Percentiles rank a stretch among this genome's conserved stretches.
phyloP scores from a whole-genome alignment of 2,888 invertebrate species.

The Formica aserva region DNA sequence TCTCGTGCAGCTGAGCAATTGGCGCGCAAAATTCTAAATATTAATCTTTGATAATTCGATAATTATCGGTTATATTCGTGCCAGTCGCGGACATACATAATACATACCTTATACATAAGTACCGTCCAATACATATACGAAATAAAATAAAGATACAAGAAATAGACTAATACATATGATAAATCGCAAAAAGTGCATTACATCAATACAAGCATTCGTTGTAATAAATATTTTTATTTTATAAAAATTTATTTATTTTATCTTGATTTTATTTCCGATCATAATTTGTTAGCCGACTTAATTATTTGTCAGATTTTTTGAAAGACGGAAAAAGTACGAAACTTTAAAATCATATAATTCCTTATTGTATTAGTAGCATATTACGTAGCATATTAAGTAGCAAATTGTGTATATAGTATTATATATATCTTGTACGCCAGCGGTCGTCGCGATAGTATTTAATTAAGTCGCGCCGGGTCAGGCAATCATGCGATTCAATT shows the following conservation, averaged over 20 bases:
- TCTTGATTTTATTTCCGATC: not conserved
- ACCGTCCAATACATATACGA: not conserved
- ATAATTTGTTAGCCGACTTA: not conserved
- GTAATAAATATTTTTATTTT: not conserved
- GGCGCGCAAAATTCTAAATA: not conserved
- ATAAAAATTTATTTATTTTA: not conserved
- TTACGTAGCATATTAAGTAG: not conserved
- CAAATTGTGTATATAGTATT: not conserved
- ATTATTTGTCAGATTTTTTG: not conserved
- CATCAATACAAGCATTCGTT: not conserved
- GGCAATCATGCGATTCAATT: conserved; percentile 52
- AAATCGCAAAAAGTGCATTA: not conserved
- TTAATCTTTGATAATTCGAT: conserved; percentile 26
- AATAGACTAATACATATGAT: not conserved
- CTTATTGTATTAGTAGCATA: not conserved
- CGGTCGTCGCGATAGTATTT: conserved; percentile 16
- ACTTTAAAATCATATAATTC: not conserved
- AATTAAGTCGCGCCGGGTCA: conserved; percentile 47
- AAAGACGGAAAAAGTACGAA: not conserved
- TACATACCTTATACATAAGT: not conserved
- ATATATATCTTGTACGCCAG: not conserved
- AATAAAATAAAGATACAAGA: not conserved
- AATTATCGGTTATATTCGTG: conserved; percentile 12
- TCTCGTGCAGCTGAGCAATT: conserved; percentile 35
- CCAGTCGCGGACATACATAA: not conserved